These are phyloP conservation scores for Cheilosia soror DNA, from an alignment of 2,888 invertebrate genomes.

Conservation along the genomic window DNA sequence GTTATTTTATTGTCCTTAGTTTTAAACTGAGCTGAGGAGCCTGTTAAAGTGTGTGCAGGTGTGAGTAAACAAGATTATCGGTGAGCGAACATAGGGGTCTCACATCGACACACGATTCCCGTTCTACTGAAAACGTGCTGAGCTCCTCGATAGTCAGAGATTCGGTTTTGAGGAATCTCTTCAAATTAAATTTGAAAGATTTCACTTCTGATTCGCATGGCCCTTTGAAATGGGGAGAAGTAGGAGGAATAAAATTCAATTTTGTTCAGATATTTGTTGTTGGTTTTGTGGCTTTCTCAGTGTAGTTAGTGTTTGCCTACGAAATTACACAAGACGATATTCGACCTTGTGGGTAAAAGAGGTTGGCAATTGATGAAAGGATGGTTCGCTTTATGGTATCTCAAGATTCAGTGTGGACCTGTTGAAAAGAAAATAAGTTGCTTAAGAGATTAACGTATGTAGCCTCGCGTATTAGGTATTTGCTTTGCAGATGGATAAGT, in stretches of 20 bases:
- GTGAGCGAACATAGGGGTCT: conserved; percentile 76
- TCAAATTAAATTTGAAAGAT: conserved; percentile 77
- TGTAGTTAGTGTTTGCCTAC: background rate
- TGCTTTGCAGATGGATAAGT: conserved; percentile 14
- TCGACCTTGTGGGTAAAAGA: conserved; percentile 46
- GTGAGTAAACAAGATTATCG: conserved; percentile 68
- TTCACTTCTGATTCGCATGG: conserved; percentile 79
- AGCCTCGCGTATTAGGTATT: background rate
- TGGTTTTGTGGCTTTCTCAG: conserved; percentile 1
- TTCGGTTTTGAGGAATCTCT: conserved; percentile 73
- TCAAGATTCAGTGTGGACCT: background rate
- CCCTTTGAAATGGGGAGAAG: conserved; percentile 78
- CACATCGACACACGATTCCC: conserved; percentile 78
- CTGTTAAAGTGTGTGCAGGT: conserved; percentile 64
- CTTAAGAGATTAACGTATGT: conserved; percentile 14
- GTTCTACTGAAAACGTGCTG: conserved; percentile 75
- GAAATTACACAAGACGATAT: conserved; percentile 21
- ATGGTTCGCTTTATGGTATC: conserved; percentile 9
- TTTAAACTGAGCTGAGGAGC: conserved; percentile 29
- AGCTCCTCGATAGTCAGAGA: conserved; percentile 77
- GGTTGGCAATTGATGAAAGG: conserved; percentile 6
- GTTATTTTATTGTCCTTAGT: no score
- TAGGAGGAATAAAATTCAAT: conserved; percentile 79
- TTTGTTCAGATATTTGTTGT: no score
- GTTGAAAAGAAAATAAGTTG: conserved; percentile 10